A percentile compares a stretch with the other conserved stretches of the same genome.
Conservation (phyloP, 2,888 invertebrate genomes). For the Cynaeus angustus region DNA sequence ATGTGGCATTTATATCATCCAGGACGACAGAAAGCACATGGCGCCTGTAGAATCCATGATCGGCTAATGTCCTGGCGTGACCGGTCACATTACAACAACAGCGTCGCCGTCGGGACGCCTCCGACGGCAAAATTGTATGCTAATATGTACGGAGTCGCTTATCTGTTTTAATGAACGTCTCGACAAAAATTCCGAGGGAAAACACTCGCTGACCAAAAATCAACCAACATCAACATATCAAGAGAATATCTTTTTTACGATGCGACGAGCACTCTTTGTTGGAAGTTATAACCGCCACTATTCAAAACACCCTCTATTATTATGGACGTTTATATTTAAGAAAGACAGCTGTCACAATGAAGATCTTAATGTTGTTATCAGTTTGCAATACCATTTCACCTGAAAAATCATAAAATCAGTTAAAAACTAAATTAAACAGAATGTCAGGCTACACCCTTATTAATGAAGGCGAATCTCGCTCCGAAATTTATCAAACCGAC, state of each 20-base stretch:
- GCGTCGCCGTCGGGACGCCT: slow-evolving; percentile 45
- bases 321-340: no score
- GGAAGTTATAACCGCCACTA: no score
- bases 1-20: slow-evolving; percentile 15
- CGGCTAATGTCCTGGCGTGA: slow-evolving; percentile 34
- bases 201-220: not conserved
- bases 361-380: no score
- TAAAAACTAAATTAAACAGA: not conserved
- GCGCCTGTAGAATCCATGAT: slow-evolving; percentile 35
- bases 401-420: no score
- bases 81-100: slow-evolving; percentile 37
- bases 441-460: slow-evolving; percentile 1
- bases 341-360: no score
- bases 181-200: slow-evolving; percentile 7
- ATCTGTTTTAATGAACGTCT: slow-evolving; percentile 36
- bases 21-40: slow-evolving; percentile 17
- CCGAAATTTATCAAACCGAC: slow-evolving; percentile 4
- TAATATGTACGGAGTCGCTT: slow-evolving; percentile 26
- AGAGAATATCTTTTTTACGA: no score
- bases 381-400: no score
- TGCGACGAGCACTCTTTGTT: no score
- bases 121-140: slow-evolving; percentile 32
- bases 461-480: slow-evolving; percentile 2
- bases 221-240: not conserved
- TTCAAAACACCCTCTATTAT: no score